Conservation (phyloP, 2,113 vertebrate genomes). For the Mormoops blainvillei region DNA sequence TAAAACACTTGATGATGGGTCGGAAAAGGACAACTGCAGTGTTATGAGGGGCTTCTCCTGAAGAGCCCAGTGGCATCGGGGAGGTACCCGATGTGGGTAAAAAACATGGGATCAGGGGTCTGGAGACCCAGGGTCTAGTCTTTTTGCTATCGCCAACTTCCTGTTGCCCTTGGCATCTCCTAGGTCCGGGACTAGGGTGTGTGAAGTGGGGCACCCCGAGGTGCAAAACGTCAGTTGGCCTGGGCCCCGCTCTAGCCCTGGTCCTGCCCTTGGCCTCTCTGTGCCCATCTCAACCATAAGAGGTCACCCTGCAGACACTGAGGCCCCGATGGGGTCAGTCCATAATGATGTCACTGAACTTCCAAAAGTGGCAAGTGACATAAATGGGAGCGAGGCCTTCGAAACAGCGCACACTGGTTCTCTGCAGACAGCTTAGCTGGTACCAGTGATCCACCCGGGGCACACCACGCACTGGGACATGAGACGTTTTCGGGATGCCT, state of each 20-base stretch:
- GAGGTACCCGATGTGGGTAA: neutral
- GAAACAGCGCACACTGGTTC: neutral
- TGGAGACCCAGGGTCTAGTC: neutral
- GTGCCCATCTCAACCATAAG: neutral
- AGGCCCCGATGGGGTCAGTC: neutral
- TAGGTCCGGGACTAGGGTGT: neutral
- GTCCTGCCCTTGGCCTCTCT: neutral
- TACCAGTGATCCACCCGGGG: neutral
- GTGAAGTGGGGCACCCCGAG: neutral
- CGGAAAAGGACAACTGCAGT: neutral
- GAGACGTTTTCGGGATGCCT: neutral
- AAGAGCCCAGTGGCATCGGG: neutral
- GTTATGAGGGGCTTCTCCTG: neutral
- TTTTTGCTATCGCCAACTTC: neutral
- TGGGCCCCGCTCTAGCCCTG: accelerated
- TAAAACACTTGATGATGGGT: neutral
- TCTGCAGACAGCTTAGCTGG: neutral
- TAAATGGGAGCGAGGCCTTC: neutral
- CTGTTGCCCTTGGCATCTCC: neutral
- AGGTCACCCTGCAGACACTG: neutral
- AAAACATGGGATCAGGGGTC: neutral
- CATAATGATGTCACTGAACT: neutral
- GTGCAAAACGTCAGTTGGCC: neutral
- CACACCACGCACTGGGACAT: neutral
- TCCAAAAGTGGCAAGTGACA: neutral